Evolutionary conservation across 2,888 invertebrate species (phyloP), one percentile per base, ranked within the genome.

Genomic region (Callyntrura guangdongensis): DNA sequence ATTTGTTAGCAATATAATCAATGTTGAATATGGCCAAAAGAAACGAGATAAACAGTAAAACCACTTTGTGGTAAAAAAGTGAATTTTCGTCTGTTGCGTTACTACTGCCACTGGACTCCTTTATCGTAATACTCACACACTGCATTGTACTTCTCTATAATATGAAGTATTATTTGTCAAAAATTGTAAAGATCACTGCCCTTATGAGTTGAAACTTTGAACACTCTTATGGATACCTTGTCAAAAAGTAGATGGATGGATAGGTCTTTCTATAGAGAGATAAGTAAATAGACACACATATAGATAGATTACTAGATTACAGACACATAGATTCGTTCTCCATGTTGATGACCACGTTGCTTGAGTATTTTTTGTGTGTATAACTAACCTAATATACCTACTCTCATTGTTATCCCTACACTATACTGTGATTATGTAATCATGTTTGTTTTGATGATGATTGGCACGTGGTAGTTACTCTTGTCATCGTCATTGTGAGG

Each of bases 391-490:
- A 36, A 36, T 36, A 36, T 49, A 47, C 59, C 59, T 56, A n/a
- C 56, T 79, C 27, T 11, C 27, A 56, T 56, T 79, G 6, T 36
- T 36, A 36, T 36, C 36, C 36, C 17, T 79, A 56, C 56, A 59
- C 59, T 56, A 17, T 69, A n/a, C 64, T 87, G 61, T 91, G 87
- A 91, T 91, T 91, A 91, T 91, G 82, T 87, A 91, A 91, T 91
- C 91, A 91, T 91, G 91, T 91, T 91, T 91, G 91, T 91, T 91
- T 91, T 91, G 87, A 91, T 91, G 91, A 91, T 91, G 91, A 91
- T 91, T 91, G 90, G 90, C 90, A 91, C 90, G 90, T 91, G 90
- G 91, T 91, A 91, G 91, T 91, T 91, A 91, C 59, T 91, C 91
- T 87, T 91, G 91, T 91, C 91, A 91, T 67, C 87, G 84, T 91